Evolutionary conservation across 2,888 invertebrate genomes (phyloP).

Genomic region (Cerastis leucographa): DNA sequence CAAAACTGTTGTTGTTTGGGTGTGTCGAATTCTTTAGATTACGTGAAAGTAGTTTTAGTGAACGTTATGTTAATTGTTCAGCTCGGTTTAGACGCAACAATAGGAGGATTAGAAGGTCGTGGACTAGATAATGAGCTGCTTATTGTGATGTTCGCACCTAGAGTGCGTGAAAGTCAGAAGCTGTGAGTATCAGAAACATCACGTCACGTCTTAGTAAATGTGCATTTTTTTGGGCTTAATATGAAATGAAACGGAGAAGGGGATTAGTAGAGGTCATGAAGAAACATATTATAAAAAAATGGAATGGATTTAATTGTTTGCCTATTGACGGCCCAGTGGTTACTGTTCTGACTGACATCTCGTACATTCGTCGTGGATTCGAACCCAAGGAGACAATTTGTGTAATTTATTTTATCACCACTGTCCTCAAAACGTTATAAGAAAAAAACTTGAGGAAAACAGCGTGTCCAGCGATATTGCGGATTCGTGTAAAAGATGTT

Average conservation of each 20-base stretch:
- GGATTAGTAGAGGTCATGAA: neutral
- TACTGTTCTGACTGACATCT: neutral
- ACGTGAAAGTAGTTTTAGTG: slow-evolving; percentile 54
- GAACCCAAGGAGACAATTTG: neutral
- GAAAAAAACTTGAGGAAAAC: too few species aligned
- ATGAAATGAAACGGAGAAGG: neutral
- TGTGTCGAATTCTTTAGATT: slow-evolving; percentile 50
- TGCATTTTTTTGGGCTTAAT: neutral
- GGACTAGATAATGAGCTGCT: slow-evolving; percentile 24
- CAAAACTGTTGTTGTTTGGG: slow-evolving; percentile 55
- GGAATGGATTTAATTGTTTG: neutral
- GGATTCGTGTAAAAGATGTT: neutral
- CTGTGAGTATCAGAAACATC: neutral
- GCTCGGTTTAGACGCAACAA: slow-evolving; percentile 41
- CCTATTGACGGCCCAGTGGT: neutral
- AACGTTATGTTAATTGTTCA: slow-evolving; percentile 53
- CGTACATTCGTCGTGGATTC: neutral
- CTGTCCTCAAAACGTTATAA: neutral
- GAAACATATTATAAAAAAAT: neutral
- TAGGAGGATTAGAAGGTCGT: slow-evolving; percentile 38
- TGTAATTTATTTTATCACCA: neutral
- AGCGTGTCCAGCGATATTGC: neutral
- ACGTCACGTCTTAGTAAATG: too few species aligned
- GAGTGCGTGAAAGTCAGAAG: neutral
- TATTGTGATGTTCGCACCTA: neutral